phyloP scores from a whole-genome alignment of 2,113 vertebrate species.

The Dryoscopus gambensis region DNA sequence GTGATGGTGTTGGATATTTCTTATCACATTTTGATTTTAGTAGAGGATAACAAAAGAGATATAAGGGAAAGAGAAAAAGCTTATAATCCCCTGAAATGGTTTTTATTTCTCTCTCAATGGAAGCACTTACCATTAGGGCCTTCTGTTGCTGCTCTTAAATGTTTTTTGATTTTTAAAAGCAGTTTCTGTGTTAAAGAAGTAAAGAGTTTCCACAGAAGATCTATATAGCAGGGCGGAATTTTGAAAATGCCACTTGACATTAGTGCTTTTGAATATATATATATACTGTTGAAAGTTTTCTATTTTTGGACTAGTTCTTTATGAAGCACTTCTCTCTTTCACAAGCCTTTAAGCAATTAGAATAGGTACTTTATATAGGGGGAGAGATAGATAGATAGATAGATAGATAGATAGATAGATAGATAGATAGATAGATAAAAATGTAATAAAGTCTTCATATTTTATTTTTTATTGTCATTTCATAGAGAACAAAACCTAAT shows the following conservation, averaged over 20 bases:
- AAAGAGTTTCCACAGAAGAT: not conserved
- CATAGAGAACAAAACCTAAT: not conserved
- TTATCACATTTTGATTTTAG: not conserved
- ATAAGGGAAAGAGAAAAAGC: not conserved
- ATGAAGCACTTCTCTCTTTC: not conserved
- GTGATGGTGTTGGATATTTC: not conserved
- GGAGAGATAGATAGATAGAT: not conserved
- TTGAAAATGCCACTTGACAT: not conserved
- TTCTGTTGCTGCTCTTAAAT: not conserved
- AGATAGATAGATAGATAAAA: not conserved
- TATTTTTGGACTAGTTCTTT: not conserved
- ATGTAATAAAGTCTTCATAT: not conserved
- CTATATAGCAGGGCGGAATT: accelerated
- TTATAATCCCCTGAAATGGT: not conserved
- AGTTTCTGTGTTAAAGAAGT: not conserved
- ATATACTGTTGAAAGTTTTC: not conserved
- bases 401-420: not conserved
- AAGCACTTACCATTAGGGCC: not conserved
- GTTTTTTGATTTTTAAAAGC: not conserved
- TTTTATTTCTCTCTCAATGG: not conserved
- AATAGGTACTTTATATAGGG: not conserved
- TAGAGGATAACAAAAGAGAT: not conserved
- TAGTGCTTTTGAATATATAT: not conserved
- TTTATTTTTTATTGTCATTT: not conserved
- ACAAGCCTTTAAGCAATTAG: not conserved